phyloP scores from a whole-genome alignment of 1,140 invertebrate species.

The Lepidurus arcticus region DNA sequence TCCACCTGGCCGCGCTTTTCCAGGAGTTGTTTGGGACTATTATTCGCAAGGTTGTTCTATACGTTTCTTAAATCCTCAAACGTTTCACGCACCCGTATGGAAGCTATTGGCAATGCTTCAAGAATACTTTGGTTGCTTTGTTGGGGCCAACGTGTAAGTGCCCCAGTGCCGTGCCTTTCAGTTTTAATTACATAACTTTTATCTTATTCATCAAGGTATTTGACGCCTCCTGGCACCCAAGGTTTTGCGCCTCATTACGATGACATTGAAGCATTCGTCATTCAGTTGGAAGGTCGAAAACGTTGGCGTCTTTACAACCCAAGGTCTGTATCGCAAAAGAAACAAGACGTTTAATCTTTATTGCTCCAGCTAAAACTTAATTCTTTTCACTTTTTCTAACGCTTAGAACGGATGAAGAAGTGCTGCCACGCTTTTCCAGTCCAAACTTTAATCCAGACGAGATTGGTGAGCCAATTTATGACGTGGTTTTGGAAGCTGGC shows the following conservation, averaged over 20 bases:
- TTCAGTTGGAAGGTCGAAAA: conserved; percentile 94
- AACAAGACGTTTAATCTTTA: conserved; percentile 23
- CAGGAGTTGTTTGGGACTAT: conserved; percentile 83
- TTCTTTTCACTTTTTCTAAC: conserved; percentile 2
- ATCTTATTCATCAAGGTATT: conserved; percentile 53
- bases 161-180: conserved; percentile 19
- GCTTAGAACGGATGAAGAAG: conserved; percentile 50
- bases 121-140: conserved; percentile 88
- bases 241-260: conserved; percentile 98
- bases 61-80: conserved; percentile 88
- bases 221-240: conserved; percentile 91
- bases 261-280: conserved; percentile 96
- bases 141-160: conserved; percentile 78
- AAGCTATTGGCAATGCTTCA: conserved; percentile 69
- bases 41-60: conserved; percentile 86
- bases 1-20: conserved; percentile 59
- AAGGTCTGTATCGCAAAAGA: conserved; percentile 42
- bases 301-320: conserved; percentile 87
- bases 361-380: conserved; percentile 7
- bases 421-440: conserved; percentile 73
- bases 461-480: conserved; percentile 71
- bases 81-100: conserved; percentile 62
- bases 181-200: conserved; percentile 25
- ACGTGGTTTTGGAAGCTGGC: conserved; percentile 73
- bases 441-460: conserved; percentile 72